Base-by-base conservation (phyloP, 2,113 vertebrate genomes). In the Nicator chloris region DNA sequence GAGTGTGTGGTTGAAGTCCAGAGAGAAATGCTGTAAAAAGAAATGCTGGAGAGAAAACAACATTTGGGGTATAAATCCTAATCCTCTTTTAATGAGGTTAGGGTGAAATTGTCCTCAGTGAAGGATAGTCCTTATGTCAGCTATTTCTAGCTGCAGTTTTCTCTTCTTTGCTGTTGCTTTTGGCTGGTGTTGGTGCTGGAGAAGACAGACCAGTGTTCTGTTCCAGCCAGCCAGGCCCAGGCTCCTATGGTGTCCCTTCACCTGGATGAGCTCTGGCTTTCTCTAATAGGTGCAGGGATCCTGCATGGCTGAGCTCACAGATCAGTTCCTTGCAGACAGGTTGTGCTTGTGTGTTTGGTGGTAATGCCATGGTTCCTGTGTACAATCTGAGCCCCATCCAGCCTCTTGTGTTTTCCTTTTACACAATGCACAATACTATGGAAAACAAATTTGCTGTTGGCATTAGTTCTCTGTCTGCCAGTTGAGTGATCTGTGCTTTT, bases 401-500 rank as follows among this genome's bases (percentile, higher is more conserved):
- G 33, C 59, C 33, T 39, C 33, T 44, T 20, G 8, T 15, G 1
- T 15, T 64, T 47, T 59, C 65, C n/a, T 75, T 53, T 37, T 49
- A 69, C 73, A 81, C 82, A 71, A 63, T 30, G 30, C 35, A 28
- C 50, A 70, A 3, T 80, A 33, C 65, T 44, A 85, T 28, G 33
- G 82, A 84, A 89, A 87, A 80, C 37, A 28, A 82, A 59, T 97
- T 93, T 92, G 78, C 94, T 92, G 28, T 68, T 5, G 0, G 45
- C 82, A 71, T 92, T 83, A 68, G 72, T 37, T 93, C 65, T 92
- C 72, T 66, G 77, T 70, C 92, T 81, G 60, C 54, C 86, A 78
- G 0, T 56, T 53, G 64, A 88, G 72, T 0, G 0, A 59, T 68
- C 37, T 28, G 35, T 4, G 11, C 39, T 68, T 44, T 88, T 71